Evolutionary conservation across 2,113 vertebrate species (phyloP).

Genomic region (Steatornis caripensis): DNA sequence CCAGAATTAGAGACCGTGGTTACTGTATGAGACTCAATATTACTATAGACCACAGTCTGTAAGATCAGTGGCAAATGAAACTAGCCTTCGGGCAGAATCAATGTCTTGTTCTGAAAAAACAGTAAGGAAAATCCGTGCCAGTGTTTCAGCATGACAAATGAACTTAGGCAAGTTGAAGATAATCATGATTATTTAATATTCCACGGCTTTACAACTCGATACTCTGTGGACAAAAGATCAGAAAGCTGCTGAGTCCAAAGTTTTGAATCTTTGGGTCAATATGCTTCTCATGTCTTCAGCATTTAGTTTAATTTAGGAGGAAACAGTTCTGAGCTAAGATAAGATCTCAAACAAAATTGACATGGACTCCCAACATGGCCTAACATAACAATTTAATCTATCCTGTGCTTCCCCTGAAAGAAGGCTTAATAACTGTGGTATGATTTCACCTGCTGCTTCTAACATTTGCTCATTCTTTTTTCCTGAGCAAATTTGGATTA

Average conservation of each 20-base stretch:
- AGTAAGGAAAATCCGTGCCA: not conserved
- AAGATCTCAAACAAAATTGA: slow-evolving; percentile 60
- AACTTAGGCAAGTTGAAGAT: slow-evolving; percentile 52
- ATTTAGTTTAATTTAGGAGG: slow-evolving; percentile 59
- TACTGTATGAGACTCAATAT: not conserved
- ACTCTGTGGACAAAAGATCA: slow-evolving; percentile 34
- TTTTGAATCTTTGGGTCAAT: slow-evolving; percentile 53
- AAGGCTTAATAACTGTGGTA: slow-evolving; percentile 22
- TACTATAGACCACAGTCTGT: not conserved
- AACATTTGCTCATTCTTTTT: slow-evolving; percentile 48
- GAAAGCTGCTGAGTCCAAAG: slow-evolving; percentile 23
- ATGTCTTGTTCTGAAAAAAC: not conserved
- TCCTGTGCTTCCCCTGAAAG: slow-evolving; percentile 36
- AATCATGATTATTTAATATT: slow-evolving; percentile 60
- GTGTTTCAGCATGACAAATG: slow-evolving; percentile 18
- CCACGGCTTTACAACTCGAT: slow-evolving; percentile 49
- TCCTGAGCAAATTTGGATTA: slow-evolving; percentile 50
- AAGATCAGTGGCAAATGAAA: not conserved
- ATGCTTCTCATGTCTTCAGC: slow-evolving; percentile 48
- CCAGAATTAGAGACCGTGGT: not conserved
- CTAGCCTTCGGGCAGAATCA: not conserved
- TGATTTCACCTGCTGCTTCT: slow-evolving; percentile 56
- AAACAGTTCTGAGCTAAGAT: slow-evolving; percentile 53
- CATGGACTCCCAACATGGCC: slow-evolving; percentile 47
- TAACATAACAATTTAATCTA: slow-evolving; percentile 67